Conservation (phyloP, 37 sponge, comb jelly and placozoan species). For the Lycopodina hypogea region DNA sequence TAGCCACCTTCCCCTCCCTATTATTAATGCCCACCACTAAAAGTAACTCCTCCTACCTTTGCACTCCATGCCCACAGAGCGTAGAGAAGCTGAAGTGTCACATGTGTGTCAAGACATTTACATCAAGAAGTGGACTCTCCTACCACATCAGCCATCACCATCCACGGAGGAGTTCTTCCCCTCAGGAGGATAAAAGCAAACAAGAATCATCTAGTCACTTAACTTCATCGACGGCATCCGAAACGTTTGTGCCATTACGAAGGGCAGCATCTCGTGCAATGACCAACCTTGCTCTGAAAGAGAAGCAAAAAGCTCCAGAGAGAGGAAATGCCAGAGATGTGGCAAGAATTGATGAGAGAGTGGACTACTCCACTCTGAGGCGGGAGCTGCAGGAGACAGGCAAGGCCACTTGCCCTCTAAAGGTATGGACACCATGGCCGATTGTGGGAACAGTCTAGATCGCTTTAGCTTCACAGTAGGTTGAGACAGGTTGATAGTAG, state of each 20-base stretch:
- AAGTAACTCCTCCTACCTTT: too few relatives aligned
- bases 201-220: too few relatives aligned
- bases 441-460: too few relatives aligned
- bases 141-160: constrained; percentile 46
- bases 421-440: neutral
- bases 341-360: neutral
- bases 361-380: neutral
- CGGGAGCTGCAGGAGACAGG: neutral
- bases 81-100: constrained; percentile 16
- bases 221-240: too few relatives aligned
- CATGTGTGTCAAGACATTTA: constrained; percentile 50
- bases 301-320: neutral
- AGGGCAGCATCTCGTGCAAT: constrained; percentile 12
- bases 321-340: neutral
- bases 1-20: too few relatives aligned
- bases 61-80: neutral
- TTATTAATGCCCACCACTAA: too few relatives aligned
- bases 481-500: too few relatives aligned
- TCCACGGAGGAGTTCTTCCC: neutral
- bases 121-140: constrained; percentile 40
- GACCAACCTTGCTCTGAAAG: neutral
- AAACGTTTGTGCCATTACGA: constrained; percentile 14
- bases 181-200: neutral
- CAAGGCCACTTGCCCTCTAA: neutral
- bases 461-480: too few relatives aligned